Percentiles rank a stretch among this genome's conserved stretches.
phyloP scores from a whole-genome alignment of 2,113 vertebrate species.

The Chloropsis cyanopogon region DNA sequence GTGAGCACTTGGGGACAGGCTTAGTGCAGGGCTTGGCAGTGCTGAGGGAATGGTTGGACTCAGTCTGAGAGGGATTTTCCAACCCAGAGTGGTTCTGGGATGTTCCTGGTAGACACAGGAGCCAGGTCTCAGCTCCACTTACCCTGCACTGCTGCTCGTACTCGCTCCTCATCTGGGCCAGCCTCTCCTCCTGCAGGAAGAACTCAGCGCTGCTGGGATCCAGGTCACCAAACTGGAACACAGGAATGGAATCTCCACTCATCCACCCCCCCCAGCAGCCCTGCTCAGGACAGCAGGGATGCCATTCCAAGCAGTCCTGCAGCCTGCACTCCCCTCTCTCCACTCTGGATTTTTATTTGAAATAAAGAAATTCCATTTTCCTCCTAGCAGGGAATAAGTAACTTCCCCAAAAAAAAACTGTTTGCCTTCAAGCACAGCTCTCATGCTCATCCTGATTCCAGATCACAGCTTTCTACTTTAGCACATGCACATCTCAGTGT shows the following conservation, averaged over 20 bases:
- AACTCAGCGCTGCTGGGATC: slow-evolving; percentile 87
- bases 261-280: background rate
- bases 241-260: background rate
- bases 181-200: slow-evolving; percentile 87
- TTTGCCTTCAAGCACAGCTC: background rate
- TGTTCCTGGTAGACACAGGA: accelerated
- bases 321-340: background rate
- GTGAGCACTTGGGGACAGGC: background rate
- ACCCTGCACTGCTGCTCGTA: slow-evolving; percentile 92
- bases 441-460: background rate
- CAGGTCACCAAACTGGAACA: slow-evolving; percentile 86
- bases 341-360: background rate
- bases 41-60: background rate
- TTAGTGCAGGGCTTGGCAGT: background rate
- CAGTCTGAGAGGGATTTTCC: background rate
- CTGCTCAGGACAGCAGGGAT: background rate
- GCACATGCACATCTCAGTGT: background rate
- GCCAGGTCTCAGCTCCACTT: background rate
- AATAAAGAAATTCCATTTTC: background rate
- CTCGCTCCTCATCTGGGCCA: slow-evolving; percentile 79
- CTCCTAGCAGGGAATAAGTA: background rate
- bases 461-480: background rate
- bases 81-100: background rate
- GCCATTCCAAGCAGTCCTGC: background rate
- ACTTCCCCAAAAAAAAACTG: background rate